These are phyloP conservation scores for Tetrapedia diversipes DNA, from an alignment of 2,888 invertebrate genomes.

Conservation along the genomic window DNA sequence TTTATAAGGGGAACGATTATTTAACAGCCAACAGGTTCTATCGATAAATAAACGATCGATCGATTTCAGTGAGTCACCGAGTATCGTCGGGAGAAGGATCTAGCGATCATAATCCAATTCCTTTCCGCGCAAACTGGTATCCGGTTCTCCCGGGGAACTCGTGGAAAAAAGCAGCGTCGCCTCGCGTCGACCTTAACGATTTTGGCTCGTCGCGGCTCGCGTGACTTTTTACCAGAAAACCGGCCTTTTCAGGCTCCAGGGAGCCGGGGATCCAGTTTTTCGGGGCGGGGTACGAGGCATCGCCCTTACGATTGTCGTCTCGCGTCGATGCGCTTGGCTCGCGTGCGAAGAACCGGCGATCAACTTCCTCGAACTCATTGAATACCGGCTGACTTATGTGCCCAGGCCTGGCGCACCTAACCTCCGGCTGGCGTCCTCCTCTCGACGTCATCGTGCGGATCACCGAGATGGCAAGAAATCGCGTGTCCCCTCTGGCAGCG, in stretches of 20 bases:
- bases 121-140: conserved; percentile 46
- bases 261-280: conserved; percentile 44
- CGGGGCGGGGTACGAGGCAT: conserved; percentile 14
- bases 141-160: conserved; percentile 8
- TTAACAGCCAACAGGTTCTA: too few relatives aligned
- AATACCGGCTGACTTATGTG: conserved; percentile 76
- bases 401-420: conserved; percentile 42
- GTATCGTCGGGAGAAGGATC: not conserved
- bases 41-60: too few relatives aligned
- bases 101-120: conserved; percentile 16
- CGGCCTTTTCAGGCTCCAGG: conserved; percentile 41
- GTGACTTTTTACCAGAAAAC: conserved; percentile 51
- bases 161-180: conserved; percentile 30
- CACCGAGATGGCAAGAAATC: conserved; percentile 45
- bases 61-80: too few relatives aligned
- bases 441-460: conserved; percentile 46
- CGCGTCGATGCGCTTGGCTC: conserved; percentile 68
- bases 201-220: conserved; percentile 44
- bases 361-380: conserved; percentile 76
- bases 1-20: too few relatives aligned
- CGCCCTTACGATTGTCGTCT: conserved; percentile 58
- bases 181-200: conserved; percentile 42
- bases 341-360: conserved; percentile 70
- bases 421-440: conserved; percentile 19
- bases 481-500: conserved; percentile 30